Evolutionary conservation across 2,113 vertebrate genomes (phyloP).

Genomic region (Osmerus eperlanus): DNA sequence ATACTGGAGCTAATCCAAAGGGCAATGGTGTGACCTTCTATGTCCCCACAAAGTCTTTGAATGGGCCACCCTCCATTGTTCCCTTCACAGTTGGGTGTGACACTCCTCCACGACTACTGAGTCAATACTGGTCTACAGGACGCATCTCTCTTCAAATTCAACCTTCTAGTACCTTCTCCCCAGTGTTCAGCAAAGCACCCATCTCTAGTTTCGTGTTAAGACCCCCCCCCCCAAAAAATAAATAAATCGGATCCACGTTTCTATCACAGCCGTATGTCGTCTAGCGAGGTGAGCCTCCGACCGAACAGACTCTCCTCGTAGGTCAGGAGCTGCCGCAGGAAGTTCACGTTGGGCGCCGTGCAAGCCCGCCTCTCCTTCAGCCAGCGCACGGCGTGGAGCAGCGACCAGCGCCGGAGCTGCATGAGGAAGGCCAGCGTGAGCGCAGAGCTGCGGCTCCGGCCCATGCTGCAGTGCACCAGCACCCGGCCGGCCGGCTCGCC

Average conservation of each 20-base stretch:
- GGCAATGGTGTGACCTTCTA: no score
- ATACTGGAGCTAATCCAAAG: no score
- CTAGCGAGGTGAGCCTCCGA: constrained; percentile 55
- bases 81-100: no score
- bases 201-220: constrained; percentile 8
- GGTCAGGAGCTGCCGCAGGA: constrained; percentile 59
- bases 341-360: constrained; percentile 60
- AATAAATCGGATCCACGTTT: not conserved
- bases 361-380: constrained; percentile 64
- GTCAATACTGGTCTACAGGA: no score
- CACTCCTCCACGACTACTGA: no score
- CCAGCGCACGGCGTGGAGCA: constrained; percentile 63
- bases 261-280: constrained; percentile 55
- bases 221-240: not conserved
- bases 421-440: constrained; percentile 66
- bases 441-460: constrained; percentile 62
- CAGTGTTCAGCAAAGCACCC: constrained; percentile 9
- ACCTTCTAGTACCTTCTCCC: not conserved
- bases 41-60: no score
- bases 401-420: constrained; percentile 59
- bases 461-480: constrained; percentile 63
- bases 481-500: constrained; percentile 49
- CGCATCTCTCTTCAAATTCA: no score
- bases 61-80: no score
- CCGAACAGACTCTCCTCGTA: constrained; percentile 67